Percentiles rank a stretch among this genome's conserved stretches.
Evolutionary conservation across 2,888 invertebrate species (phyloP).

Genomic region (Microctonus brassicae): DNA sequence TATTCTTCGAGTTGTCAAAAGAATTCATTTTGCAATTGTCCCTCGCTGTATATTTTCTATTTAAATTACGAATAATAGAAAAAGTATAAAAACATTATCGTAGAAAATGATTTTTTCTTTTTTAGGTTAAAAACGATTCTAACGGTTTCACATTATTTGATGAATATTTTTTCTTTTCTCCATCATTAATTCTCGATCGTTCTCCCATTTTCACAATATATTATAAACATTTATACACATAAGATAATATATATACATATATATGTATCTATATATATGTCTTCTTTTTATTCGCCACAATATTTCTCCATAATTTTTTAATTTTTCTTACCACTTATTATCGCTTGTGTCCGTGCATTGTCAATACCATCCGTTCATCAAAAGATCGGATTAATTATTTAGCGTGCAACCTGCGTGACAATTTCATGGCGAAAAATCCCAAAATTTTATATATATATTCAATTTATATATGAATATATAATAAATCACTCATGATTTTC

Average conservation of each 20-base stretch:
- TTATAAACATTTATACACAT: conserved; percentile 65
- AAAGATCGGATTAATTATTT: conserved; percentile 16
- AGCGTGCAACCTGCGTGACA: conserved; percentile 6
- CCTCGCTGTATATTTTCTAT: background rate
- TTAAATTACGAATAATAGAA: background rate
- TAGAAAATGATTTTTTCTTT: background rate
- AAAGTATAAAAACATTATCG: background rate
- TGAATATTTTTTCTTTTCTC: background rate
- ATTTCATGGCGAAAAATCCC: background rate
- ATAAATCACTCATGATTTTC: conserved; percentile 46
- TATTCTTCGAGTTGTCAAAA: conserved; percentile 16
- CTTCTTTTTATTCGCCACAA: conserved; percentile 30
- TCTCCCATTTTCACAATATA: conserved; percentile 55
- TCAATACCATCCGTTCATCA: background rate
- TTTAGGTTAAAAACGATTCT: conserved; percentile 1
- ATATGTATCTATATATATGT: too few relatives aligned
- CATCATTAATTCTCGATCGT: background rate
- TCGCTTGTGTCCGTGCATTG: conserved; percentile 1
- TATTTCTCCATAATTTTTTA: background rate
- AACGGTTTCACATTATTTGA: background rate
- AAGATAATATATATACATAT: conserved; percentile 47
- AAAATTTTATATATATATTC: background rate
- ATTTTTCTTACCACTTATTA: background rate
- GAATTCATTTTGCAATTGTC: conserved; percentile 26
- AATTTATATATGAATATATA: background rate